These are phyloP conservation scores for Agriopis leucophaearia DNA, from an alignment of 2,888 invertebrate species.

Conservation along the genomic window DNA sequence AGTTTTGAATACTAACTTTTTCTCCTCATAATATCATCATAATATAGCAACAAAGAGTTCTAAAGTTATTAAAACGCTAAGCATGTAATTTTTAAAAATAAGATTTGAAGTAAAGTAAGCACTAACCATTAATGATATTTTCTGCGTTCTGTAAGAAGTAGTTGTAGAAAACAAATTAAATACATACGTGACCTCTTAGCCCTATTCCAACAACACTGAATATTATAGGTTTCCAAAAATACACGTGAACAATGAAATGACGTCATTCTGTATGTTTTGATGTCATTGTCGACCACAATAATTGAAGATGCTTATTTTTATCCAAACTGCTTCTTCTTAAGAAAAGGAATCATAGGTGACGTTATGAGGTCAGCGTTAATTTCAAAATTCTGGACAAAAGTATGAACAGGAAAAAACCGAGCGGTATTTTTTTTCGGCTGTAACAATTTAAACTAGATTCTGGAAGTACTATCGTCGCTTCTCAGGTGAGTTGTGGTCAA, in stretches of 20 bases:
- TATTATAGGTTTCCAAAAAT: background rate
- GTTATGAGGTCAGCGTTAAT: background rate
- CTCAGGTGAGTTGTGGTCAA: too few species aligned
- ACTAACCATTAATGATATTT: background rate
- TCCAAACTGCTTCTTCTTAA: background rate
- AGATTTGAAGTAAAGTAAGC: background rate
- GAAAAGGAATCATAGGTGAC: slow-evolving; percentile 1
- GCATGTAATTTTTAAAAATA: background rate
- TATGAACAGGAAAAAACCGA: too few species aligned
- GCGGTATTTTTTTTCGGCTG: too few species aligned
- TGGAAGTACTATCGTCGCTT: too few species aligned
- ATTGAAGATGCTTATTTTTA: background rate
- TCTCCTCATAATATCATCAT: too few species aligned
- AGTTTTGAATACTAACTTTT: too few species aligned
- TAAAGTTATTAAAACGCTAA: too few species aligned
- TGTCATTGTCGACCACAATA: slow-evolving; percentile 3
- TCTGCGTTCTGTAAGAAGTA: background rate
- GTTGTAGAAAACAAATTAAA: background rate
- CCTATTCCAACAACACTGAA: background rate
- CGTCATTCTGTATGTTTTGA: background rate
- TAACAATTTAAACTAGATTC: too few species aligned
- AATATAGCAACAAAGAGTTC: too few species aligned
- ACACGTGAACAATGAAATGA: slow-evolving; percentile 2
- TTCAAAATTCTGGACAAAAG: too few species aligned
- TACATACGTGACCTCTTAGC: slow-evolving; percentile 8